Percentiles rank a stretch among this genome's conserved stretches.
Evolutionary conservation across 2,113 vertebrate genomes (phyloP).

Genomic region (Romanogobio albipinnatus): DNA sequence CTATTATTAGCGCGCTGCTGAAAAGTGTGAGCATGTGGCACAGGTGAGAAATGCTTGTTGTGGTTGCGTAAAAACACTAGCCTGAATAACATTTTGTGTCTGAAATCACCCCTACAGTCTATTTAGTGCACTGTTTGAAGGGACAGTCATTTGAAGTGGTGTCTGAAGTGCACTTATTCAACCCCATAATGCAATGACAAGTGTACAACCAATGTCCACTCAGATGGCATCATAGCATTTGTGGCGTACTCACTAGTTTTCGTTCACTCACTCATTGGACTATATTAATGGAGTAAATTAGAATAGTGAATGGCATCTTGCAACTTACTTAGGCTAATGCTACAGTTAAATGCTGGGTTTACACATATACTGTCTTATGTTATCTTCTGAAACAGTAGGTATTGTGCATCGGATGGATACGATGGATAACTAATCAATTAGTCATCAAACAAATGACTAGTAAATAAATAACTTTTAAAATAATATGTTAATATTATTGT

Average conservation of each 20-base stretch:
- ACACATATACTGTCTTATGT: neutral
- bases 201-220: neutral
- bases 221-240: neutral
- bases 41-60: neutral
- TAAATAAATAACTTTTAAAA: no score
- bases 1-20: constrained; percentile 25
- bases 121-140: neutral
- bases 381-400: neutral
- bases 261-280: no score
- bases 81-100: neutral
- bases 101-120: neutral
- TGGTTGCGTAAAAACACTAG: neutral
- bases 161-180: neutral
- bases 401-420: neutral
- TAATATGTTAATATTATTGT: no score
- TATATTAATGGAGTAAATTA: no score
- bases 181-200: neutral
- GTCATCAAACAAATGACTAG: neutral
- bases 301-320: neutral
- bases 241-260: neutral
- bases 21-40: neutral
- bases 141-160: neutral
- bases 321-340: neutral
- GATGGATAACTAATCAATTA: neutral
- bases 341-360: neutral